Conservation (phyloP, 1,140 invertebrate species). For the Solenopsis fugax region DNA sequence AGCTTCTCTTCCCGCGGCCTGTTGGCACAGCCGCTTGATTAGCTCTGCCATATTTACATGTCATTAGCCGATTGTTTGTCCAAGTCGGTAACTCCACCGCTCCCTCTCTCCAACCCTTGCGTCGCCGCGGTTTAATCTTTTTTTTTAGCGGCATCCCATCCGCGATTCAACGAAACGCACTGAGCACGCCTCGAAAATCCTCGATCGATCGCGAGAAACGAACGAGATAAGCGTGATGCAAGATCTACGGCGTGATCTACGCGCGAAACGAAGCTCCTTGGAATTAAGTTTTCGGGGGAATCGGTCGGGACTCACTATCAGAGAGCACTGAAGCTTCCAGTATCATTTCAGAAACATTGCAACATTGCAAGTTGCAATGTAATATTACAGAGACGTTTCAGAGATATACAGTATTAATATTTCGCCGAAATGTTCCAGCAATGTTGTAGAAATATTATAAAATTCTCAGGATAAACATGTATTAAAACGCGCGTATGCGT, state of each 20-base stretch:
- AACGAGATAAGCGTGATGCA: not conserved
- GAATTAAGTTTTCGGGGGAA: no score
- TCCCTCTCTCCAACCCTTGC: slow-evolving; percentile 42
- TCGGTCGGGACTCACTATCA: no score
- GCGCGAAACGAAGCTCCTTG: not conserved
- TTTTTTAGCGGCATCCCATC: slow-evolving; percentile 13
- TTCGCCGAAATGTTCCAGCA: no score
- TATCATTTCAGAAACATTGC: no score
- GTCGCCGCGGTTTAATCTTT: slow-evolving; percentile 50
- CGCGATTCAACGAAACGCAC: slow-evolving; percentile 2
- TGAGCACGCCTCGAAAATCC: not conserved
- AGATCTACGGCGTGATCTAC: not conserved
- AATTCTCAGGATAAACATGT: no score
- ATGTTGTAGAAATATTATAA: no score
- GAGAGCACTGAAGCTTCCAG: no score
- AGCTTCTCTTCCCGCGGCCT: slow-evolving; percentile 80
- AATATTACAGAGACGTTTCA: no score
- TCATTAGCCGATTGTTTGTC: slow-evolving; percentile 86
- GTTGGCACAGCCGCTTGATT: slow-evolving; percentile 86
- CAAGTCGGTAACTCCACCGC: slow-evolving; percentile 76
- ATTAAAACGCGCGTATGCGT: no score
- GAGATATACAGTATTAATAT: no score
- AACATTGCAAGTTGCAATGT: no score
- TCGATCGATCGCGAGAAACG: not conserved
- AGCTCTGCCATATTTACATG: slow-evolving; percentile 86